Base-by-base conservation (phyloP, 2,888 invertebrate species). In the Noctua pronuba region DNA sequence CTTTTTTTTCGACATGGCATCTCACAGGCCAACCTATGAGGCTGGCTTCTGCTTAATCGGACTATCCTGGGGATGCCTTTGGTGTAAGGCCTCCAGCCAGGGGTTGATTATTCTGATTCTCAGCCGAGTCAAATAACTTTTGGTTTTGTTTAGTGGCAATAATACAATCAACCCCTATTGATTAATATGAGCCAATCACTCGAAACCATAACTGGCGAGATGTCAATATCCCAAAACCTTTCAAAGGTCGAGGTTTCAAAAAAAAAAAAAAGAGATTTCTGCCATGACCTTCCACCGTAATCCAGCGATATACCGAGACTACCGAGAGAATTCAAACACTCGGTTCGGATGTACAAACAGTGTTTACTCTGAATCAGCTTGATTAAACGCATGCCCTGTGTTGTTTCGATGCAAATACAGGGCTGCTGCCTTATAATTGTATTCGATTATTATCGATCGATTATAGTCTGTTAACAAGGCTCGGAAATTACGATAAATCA, bases 351-450 rank as follows among this genome's bases (percentile, higher is more conserved):
- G 65, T 73, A 80, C 73, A 67, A 78, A 69, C 64, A 75, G 58
- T 86, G 87, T 84, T 84, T 87, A 85, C 70, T 75, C 66, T 28
- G 64, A 79, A 87, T 85, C 78, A 68, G 75, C 65, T 72, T 88
- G 88, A 88, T 88, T 85, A 77, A 86, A 83, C 77, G 79, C 79
- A 73, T 67, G 69, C 67, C 69, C 46, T 60, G 31, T 70, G 85
- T 73, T 81, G 69, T 70, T 64, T 65, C 65, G 62, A 79, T 75
- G 65, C 74, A 72, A 70, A 82, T 79, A 77, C 73, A 78, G 79
- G 72, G 77, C 64, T 86, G 58, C 60, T 78, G 68, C 67, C 11
- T 44, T 72, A 62, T 86, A 67, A 77, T 71, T 31, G 71, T 78
- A 78, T 86, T 72, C 65, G 28, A 78, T 86, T 67, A 66, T 55